Base-by-base conservation (phyloP, 2,888 invertebrate genomes). In the Callosobruchus maculatus region DNA sequence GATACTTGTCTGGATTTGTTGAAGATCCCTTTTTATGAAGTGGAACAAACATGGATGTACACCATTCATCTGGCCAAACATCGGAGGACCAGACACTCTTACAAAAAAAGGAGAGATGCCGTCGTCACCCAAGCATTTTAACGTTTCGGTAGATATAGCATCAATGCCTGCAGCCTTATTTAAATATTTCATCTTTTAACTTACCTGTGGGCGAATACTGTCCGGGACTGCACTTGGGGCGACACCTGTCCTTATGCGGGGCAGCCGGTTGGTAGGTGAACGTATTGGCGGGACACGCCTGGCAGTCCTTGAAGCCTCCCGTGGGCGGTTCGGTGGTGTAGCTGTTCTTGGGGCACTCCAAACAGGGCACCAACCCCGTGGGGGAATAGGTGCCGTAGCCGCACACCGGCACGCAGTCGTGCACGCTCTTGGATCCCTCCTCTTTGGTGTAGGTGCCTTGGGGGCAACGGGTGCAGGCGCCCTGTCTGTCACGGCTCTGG, bases 361-460 rank as follows among this genome's bases (percentile, higher is more conserved):
- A 89, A 84, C 98, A 98, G 21, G 97, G 96, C 3, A 96, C 96
- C 80, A 98, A 89, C 70, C 97, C 97, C 20, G 97, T 97, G 70
- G 96, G 96, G 0, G 97, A 97, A 86, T 97, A 98, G 22, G 97
- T 98, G 75, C 98, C 98, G 84, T 94, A 97, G 21, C 98, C 98
- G 84, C 98, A 98, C 18, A 97, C 97, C 0, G 98, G 97, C 72
- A 97, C 90, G 84, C 97, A 97, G 82, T 96, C 96, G 74, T 92
- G 90, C 68, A 95, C 88, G 74, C 93, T 93, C 86, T 97, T 97
- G 0, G 96, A 95, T 22, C 96, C 96, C 87, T 95, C 93, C 88
- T 96, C 96, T 82, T 92, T 90, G 0, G 98, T 98, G 84, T 97
- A 98, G 9, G 96, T 97, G 78, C 97, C 98, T 81, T 93, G 91